A percentile compares a stretch with the other conserved stretches of the same genome.
Evolutionary conservation across 1,140 invertebrate genomes (phyloP).

Genomic region (Scaptomyza hsui): DNA sequence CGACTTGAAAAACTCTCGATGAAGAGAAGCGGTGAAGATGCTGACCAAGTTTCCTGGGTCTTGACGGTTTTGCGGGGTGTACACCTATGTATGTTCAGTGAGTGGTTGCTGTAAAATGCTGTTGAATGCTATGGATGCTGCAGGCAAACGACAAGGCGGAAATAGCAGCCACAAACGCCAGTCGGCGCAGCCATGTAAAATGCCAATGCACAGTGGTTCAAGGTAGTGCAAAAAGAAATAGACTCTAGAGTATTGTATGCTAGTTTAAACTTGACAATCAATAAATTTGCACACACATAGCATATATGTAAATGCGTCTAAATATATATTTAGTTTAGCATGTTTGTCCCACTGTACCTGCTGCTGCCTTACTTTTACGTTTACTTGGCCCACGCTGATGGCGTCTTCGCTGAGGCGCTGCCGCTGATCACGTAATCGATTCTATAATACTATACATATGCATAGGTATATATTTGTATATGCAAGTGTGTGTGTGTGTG

Average conservation of each 20-base stretch:
- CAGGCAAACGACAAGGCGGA: slow-evolving; percentile 43
- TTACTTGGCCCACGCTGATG: slow-evolving; percentile 52
- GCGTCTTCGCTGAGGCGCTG: slow-evolving; percentile 57
- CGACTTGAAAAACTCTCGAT: slow-evolving; percentile 45
- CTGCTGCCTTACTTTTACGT: slow-evolving; percentile 8
- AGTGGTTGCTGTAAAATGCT: slow-evolving; percentile 22
- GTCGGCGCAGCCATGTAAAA: slow-evolving; percentile 24
- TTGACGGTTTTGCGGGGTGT: neutral
- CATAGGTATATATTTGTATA: slow-evolving; percentile 8
- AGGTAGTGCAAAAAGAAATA: slow-evolving; percentile 9
- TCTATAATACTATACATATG: slow-evolving; percentile 65
- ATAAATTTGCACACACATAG: neutral
- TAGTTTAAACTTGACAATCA: neutral
- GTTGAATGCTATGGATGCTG: slow-evolving; percentile 31
- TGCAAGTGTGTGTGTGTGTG: neutral
- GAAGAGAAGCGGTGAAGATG: neutral
- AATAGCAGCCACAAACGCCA: slow-evolving; percentile 28
- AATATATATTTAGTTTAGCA: slow-evolving; percentile 1
- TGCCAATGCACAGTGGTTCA: slow-evolving; percentile 41
- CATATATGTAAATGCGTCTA: neutral
- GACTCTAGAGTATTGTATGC: neutral
- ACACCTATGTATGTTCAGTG: slow-evolving; percentile 9
- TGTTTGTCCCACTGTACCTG: slow-evolving; percentile 43
- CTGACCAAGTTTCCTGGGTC: neutral
- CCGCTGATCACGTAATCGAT: slow-evolving; percentile 76